Evolutionary conservation across 2,888 invertebrate genomes (phyloP).

Genomic region (Habroteleia sp.): DNA sequence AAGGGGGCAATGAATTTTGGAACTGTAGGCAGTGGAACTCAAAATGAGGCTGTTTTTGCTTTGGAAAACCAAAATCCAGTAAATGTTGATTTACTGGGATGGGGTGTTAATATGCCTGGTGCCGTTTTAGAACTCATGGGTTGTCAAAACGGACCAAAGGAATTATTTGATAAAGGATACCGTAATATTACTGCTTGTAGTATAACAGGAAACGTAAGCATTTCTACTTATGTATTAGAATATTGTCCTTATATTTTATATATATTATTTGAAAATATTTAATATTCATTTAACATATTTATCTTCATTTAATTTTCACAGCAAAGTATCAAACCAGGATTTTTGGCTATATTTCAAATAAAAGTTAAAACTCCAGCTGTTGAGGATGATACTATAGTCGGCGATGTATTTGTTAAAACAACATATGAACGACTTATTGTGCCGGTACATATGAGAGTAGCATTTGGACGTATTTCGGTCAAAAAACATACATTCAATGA

Average conservation of each 20-base stretch:
- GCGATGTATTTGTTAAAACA: conserved; percentile 88
- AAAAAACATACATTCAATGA: conserved; percentile 87
- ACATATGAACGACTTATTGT: conserved; percentile 86
- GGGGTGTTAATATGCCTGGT: conserved; percentile 84
- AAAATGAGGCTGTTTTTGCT: conserved; percentile 87
- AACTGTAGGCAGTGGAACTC: conserved; percentile 84
- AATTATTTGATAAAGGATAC: conserved; percentile 75
- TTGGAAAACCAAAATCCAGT: conserved; percentile 90
- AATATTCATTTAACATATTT: too few species aligned
- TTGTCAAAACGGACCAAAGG: conserved; percentile 82
- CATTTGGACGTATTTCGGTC: conserved; percentile 85
- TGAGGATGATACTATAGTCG: conserved; percentile 86
- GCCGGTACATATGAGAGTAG: conserved; percentile 88
- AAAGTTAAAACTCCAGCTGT: conserved; percentile 86
- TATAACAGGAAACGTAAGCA: conserved; percentile 76
- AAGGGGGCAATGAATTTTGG: conserved; percentile 84
- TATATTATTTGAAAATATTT: neutral
- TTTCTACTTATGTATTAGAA: conserved; percentile 5
- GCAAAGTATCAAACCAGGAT: conserved; percentile 83
- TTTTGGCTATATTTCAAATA: conserved; percentile 87
- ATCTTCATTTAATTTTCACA: too few species aligned
- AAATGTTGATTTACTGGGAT: conserved; percentile 84
- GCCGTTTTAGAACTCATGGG: conserved; percentile 84
- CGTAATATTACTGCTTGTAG: conserved; percentile 78
- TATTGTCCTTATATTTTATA: neutral